Conservation (phyloP, 2,888 invertebrate genomes). For the Philereme vetulata region DNA sequence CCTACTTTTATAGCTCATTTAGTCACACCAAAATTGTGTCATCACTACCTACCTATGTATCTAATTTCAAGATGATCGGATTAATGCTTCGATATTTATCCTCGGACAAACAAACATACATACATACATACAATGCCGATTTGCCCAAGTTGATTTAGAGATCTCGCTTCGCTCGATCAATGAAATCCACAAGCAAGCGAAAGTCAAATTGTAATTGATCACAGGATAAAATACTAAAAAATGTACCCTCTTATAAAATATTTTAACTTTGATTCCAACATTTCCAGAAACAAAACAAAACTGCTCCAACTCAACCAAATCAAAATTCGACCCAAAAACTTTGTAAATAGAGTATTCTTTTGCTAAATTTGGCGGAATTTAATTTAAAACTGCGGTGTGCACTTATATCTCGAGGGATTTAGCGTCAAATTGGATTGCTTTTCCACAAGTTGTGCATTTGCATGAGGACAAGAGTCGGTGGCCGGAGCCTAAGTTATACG, state of each 20-base stretch:
- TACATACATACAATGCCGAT: too few species aligned
- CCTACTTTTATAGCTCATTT: too few species aligned
- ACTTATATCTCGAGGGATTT: conserved; percentile 66
- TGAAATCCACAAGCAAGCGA: too few species aligned
- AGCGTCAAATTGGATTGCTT: conserved; percentile 75
- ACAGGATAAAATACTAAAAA: conserved; percentile 19
- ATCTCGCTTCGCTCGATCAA: too few species aligned
- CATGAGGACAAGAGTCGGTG: conserved; percentile 63
- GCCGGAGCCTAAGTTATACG: conserved; percentile 29
- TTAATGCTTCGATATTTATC: too few species aligned
- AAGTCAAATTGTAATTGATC: background rate
- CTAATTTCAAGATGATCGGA: too few species aligned
- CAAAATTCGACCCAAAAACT: conserved; percentile 40
- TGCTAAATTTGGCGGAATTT: conserved; percentile 52
- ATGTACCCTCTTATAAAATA: conserved; percentile 41
- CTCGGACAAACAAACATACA: too few species aligned
- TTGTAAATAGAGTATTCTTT: conserved; percentile 44
- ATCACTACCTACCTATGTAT: too few species aligned
- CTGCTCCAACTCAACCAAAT: background rate
- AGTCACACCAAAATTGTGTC: too few species aligned
- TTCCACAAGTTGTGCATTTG: conserved; percentile 73
- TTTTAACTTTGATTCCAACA: conserved; percentile 25
- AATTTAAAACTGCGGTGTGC: conserved; percentile 71
- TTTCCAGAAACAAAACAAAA: conserved; percentile 21
- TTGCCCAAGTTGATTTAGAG: too few species aligned